Conservation (phyloP, 2,113 vertebrate species). For the Nyctereutes procyonoides region DNA sequence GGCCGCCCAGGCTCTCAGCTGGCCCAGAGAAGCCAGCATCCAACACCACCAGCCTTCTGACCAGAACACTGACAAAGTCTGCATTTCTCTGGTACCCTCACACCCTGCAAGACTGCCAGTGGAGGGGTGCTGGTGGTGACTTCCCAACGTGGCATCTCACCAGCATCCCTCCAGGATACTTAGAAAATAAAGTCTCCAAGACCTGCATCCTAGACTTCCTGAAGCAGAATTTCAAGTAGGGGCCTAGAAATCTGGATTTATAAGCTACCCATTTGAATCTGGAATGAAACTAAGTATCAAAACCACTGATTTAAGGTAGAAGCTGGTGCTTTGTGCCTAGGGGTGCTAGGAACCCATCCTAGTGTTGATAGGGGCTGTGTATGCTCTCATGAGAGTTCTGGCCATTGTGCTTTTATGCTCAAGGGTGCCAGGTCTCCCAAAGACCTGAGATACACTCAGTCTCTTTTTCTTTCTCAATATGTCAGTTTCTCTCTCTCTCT, state of each 20-base stretch:
- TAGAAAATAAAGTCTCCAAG: background rate
- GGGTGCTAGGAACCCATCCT: background rate
- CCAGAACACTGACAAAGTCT: background rate
- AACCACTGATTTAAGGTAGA: background rate
- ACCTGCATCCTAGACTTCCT: background rate
- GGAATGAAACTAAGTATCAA: background rate
- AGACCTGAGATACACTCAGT: background rate
- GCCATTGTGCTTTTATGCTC: background rate
- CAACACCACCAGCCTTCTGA: background rate
- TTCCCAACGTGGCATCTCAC: background rate
- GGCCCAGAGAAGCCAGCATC: background rate
- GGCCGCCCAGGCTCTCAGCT: background rate
- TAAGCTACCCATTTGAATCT: background rate
- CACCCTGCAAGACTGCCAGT: background rate
- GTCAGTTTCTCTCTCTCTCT: background rate
- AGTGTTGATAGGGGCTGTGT: background rate
- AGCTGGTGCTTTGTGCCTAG: background rate
- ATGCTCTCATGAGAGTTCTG: background rate
- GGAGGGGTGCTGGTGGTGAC: no score
- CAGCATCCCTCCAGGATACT: background rate
- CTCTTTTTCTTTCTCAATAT: background rate
- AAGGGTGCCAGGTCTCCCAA: background rate
- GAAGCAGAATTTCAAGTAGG: background rate
- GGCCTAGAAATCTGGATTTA: background rate
- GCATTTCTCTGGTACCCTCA: background rate